phyloP scores from a whole-genome alignment of 2,888 invertebrate genomes.

The Ametastegia equiseti region DNA sequence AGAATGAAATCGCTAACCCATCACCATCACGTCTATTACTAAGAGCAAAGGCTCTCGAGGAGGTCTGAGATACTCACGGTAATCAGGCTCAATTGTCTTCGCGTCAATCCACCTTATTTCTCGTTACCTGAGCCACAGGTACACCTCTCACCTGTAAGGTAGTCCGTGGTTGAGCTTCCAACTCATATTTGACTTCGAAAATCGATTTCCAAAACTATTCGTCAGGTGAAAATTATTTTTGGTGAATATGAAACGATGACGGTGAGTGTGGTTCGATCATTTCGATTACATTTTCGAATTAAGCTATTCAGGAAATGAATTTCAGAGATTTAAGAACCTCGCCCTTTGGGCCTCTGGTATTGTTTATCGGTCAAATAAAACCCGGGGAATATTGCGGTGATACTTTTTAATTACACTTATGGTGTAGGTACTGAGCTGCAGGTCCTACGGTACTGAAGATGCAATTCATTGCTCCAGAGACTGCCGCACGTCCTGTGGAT shows the following conservation, averaged over 20 bases:
- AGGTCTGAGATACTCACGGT: slow-evolving; percentile 58
- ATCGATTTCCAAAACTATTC: not conserved
- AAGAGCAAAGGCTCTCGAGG: slow-evolving; percentile 20
- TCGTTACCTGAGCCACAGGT: not conserved
- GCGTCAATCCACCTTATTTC: slow-evolving; percentile 57
- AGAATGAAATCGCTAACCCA: not conserved
- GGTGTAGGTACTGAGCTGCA: not conserved
- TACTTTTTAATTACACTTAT: slow-evolving; percentile 33
- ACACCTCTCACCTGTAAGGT: not conserved
- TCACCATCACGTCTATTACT: not conserved
- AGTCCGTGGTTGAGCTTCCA: not conserved
- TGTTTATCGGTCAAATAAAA: slow-evolving; percentile 65
- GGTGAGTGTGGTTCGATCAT: too few relatives aligned
- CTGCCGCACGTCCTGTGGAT: slow-evolving; percentile 6
- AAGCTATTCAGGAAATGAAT: not conserved
- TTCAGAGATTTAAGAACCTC: not conserved
- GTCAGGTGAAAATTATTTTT: not conserved
- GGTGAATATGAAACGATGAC: too few relatives aligned
- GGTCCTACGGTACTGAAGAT: too few relatives aligned
- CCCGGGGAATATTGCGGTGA: slow-evolving; percentile 46
- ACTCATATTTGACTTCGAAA: not conserved
- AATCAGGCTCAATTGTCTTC: slow-evolving; percentile 70
- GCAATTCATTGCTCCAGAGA: slow-evolving; percentile 23
- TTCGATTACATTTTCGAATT: not conserved
- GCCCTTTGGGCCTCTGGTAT: slow-evolving; percentile 50